Base-by-base conservation (phyloP, 2,888 invertebrate genomes). In the Lasioglossum vierecki region DNA sequence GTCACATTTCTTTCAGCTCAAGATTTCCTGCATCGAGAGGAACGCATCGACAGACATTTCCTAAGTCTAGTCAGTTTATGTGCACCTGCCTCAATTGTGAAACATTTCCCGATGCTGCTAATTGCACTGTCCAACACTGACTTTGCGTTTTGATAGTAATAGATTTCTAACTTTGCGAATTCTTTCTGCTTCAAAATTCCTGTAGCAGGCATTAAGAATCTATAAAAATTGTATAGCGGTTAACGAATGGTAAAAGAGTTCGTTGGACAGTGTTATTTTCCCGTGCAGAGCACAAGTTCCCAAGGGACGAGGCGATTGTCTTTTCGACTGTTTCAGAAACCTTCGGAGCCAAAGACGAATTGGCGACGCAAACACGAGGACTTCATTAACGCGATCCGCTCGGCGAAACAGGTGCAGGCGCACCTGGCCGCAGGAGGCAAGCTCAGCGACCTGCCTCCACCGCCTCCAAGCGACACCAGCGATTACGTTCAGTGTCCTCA, bases 361-460 rank as follows among this genome's bases (percentile, higher is more conserved):
- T 99, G 99, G 99, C 96, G 99, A 5, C 97, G 97, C 94, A 98
- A 99, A 91, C 99, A 99, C 96, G 97, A 98, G 94, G 98, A 99
- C 92, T 99, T 99, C 95, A 98, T 99, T 89, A 96, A 96, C 84
- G 97, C 98, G 3, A 98, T 99, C 88, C 96, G 99, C 66, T 98
- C 98, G 11, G 99, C 99, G 4, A 99, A 98, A 94, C 97, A 97
- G 95, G 97, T 97, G 92, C 97, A 98, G 94, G 97, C 96, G 0
- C 97, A 98, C 94, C 94, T 98, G 70, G 97, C 97, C 6, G 97
- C 97, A 9, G 99, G 99, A 75, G 98, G 98, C 88, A 98, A 98
- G 93, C 95, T 98, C 57, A 97, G 97, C 83, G 98, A 98, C 94
- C 96, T 99, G 72, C 98, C 98, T 0, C 98, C 99, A 0, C 99